Percentiles rank a stretch among this genome's conserved stretches.
Conservation (phyloP, 53 echinoderm and acorn worm species). For the Zoroaster sp. region DNA sequence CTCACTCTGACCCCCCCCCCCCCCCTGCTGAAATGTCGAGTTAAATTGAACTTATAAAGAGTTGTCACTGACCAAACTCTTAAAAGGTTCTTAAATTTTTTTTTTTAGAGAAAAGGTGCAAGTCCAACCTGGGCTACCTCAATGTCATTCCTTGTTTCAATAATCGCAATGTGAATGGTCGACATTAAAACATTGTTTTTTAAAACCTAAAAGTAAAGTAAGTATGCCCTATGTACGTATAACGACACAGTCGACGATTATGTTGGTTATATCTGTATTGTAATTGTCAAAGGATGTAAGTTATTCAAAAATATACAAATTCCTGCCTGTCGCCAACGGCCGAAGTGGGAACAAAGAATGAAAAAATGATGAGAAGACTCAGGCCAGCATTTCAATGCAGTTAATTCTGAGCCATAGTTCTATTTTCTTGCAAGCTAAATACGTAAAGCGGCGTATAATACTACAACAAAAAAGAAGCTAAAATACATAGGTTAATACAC, state of each 20-base stretch:
- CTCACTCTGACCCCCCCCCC: no score
- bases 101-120: no score
- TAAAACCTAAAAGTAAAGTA: background rate
- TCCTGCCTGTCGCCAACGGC: background rate
- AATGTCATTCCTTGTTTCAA: no score
- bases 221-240: background rate
- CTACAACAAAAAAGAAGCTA: conserved; percentile 1
- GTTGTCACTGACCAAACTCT: no score
- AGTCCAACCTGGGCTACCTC: no score
- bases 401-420: conserved; percentile 21
- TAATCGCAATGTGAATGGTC: background rate
- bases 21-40: no score
- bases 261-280: background rate
- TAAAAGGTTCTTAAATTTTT: no score
- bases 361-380: conserved; percentile 34
- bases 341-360: conserved; percentile 18
- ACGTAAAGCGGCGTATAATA: conserved; percentile 28
- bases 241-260: background rate
- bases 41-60: no score
- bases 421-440: conserved; percentile 39
- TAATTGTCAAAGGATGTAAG: background rate
- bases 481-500: conserved; percentile 14
- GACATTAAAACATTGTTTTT: background rate
- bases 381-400: conserved; percentile 30
- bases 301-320: background rate